These are phyloP conservation scores for Tipula confusa DNA, from an alignment of 2,888 invertebrate species.

Conservation along the genomic window DNA sequence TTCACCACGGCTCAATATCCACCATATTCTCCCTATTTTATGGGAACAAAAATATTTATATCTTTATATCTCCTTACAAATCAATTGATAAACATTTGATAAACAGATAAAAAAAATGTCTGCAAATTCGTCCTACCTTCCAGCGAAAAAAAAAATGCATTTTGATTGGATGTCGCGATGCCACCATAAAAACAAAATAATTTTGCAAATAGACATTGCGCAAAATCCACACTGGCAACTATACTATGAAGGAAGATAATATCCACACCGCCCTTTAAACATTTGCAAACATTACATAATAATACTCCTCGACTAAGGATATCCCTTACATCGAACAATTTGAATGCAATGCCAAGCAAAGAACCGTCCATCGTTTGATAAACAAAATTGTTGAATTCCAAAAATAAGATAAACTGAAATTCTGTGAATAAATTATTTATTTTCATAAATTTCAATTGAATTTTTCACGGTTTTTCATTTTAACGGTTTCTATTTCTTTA, in stretches of 20 bases:
- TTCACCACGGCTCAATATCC: too few relatives aligned
- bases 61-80: too few relatives aligned
- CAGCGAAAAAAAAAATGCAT: neutral
- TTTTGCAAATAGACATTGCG: neutral
- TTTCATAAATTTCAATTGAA: neutral
- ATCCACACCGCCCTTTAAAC: neutral
- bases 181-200: neutral
- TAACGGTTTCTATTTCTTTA: neutral
- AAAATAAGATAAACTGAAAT: neutral
- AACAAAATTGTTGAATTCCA: neutral
- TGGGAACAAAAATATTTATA: too few relatives aligned
- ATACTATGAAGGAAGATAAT: neutral
- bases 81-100: too few relatives aligned
- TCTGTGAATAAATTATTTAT: constrained; percentile 20
- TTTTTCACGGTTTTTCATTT: neutral
- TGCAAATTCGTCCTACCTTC: neutral
- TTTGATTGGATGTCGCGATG: neutral
- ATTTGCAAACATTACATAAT: neutral
- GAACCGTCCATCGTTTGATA: neutral
- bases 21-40: too few relatives aligned
- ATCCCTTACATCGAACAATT: neutral
- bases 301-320: neutral
- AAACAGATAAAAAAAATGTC: neutral
- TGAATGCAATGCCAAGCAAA: neutral
- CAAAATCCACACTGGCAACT: neutral